phyloP scores from a whole-genome alignment of 2,113 vertebrate species.

The Saguinus imperator region DNA sequence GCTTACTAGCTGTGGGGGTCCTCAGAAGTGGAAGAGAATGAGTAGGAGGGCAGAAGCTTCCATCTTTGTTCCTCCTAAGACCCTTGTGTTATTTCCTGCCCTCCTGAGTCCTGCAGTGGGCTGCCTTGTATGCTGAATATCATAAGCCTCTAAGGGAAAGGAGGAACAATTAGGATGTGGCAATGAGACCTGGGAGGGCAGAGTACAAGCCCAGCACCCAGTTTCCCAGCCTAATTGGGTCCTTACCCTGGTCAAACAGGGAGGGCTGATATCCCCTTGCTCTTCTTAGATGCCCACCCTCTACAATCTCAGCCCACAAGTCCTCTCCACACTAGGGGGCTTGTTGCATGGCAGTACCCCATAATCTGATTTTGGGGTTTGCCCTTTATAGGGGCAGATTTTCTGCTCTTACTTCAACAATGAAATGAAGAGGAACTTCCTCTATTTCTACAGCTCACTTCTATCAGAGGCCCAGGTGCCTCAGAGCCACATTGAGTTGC shows the following conservation, averaged over 20 bases:
- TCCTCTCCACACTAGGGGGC: constrained; percentile 3
- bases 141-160: not conserved
- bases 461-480: constrained; percentile 32
- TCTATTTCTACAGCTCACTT: constrained; percentile 32
- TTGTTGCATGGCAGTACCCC: constrained; percentile 3
- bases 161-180: not conserved
- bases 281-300: constrained; percentile 8
- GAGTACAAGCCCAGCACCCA: not conserved
- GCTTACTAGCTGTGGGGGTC: constrained; percentile 25
- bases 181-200: not conserved
- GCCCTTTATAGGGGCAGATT: constrained; percentile 22
- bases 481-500: constrained; percentile 54
- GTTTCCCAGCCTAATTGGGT: not conserved
- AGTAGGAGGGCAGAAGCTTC: constrained; percentile 13
- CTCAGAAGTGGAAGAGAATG: constrained; percentile 53
- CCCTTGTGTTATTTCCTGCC: constrained; percentile 40
- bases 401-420: constrained; percentile 47
- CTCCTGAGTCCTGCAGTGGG: constrained; percentile 32
- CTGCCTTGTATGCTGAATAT: constrained; percentile 20
- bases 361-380: constrained; percentile 39
- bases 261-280: not conserved
- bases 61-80: constrained; percentile 34
- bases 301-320: not conserved
- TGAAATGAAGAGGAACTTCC: constrained; percentile 47
- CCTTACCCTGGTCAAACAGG: constrained; percentile 9